phyloP scores from a whole-genome alignment of 2,113 vertebrate genomes.

The Thunnus thynnus region DNA sequence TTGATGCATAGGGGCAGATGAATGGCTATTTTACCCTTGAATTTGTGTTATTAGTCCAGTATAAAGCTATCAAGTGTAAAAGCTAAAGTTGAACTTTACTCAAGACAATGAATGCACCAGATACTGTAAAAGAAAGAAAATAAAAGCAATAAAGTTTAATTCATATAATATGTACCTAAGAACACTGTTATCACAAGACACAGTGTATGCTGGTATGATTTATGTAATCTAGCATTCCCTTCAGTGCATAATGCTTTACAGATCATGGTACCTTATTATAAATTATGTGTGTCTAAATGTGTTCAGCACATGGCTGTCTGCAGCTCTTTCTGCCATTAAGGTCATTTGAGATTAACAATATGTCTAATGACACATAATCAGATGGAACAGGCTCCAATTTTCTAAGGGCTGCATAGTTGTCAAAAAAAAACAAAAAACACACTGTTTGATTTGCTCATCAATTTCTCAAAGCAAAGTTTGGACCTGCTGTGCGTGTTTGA shows the following conservation, averaged over 20 bases:
- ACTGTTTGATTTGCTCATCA: neutral
- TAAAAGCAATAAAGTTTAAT: conserved; percentile 1
- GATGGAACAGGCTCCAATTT: neutral
- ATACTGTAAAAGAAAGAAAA: neutral
- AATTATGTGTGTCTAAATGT: conserved; percentile 31
- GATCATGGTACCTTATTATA: conserved; percentile 20
- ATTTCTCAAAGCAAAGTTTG: neutral
- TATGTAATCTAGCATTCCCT: neutral
- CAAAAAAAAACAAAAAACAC: neutral
- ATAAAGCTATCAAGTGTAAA: neutral
- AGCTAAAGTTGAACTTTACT: neutral
- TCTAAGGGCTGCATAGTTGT: neutral
- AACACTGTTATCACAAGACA: conserved; percentile 9
- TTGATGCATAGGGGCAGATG: neutral
- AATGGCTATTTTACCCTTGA: neutral
- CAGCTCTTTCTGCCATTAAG: conserved; percentile 46
- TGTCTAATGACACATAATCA: too few species aligned
- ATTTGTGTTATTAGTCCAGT: neutral
- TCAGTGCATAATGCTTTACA: conserved; percentile 19
- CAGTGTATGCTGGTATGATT: conserved; percentile 1
- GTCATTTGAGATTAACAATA: conserved; percentile 48
- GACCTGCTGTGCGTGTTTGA: neutral
- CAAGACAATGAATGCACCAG: neutral
- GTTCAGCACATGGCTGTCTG: conserved; percentile 52
- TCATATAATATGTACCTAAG: neutral